Base-by-base conservation (phyloP, 2,888 invertebrate genomes). In the Aradus depressus region DNA sequence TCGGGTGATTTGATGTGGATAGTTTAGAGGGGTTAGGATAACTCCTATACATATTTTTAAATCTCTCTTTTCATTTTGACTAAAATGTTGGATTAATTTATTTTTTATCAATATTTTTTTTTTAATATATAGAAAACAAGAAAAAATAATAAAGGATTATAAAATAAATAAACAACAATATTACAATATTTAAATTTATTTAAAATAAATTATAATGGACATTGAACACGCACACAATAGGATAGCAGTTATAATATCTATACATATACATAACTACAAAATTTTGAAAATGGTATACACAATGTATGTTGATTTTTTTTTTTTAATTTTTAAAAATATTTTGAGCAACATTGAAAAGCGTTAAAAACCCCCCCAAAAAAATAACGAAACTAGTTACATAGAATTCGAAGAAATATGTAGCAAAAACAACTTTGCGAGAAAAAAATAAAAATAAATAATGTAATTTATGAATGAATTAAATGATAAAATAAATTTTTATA, bases 141-240 rank as follows among this genome's bases (percentile, higher is more conserved):
- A 18, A 42, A 10, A 19, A 42, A 42, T 42, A 8, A 10, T 21
- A 10, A 16, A 22, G 22, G 6, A 22, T 47, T 3, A 3, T 10
- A 3, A 8, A n/a, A 18, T 21, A 31, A 26, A 44, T 44, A 16
- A 44, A 34, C 35, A 34, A 50, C 25, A 47, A 47, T 10, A 21
- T 45, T 58, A 58, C 57, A 58, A 57, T 58, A 57, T 58, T 58
- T 53, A 41, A 58, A 51, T 58, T 59, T 56, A 58, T 59, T 58
- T 58, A 59, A 58, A 59, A 59, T 59, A 59, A 59, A 58, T 58
- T 58, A 59, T 56, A 58, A 51, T 53, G 58, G 56, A 58, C 59
- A 58, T 51, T 41, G 50, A 57, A 58, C 54, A 56, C 55, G 51
- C 58, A 59, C 56, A 55, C 55, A 50, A 53, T 53, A 45, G 54